Evolutionary conservation across 2,797 vertebrate species (phyloP).

Genomic region (Acrossocheilus wenchowensis): DNA sequence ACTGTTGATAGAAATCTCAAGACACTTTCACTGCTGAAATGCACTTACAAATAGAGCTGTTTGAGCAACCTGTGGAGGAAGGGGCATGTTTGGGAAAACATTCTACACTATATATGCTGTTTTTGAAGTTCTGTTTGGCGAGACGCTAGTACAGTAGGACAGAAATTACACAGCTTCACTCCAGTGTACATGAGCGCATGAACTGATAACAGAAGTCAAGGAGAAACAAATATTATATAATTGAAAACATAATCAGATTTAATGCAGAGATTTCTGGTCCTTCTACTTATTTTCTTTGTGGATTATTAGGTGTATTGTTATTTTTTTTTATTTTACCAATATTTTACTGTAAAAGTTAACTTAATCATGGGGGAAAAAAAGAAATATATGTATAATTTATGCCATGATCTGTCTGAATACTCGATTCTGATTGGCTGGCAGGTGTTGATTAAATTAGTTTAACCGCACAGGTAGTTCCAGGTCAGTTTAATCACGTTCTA

Average conservation of each 20-base stretch:
- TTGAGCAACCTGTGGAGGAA: background rate
- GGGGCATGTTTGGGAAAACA: background rate
- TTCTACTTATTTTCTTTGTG: background rate
- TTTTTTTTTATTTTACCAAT: too few species aligned
- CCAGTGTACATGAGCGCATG: background rate
- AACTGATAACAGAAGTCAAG: background rate
- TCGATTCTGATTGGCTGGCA: too few species aligned
- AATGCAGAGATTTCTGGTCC: background rate
- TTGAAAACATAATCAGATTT: background rate
- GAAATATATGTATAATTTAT: too few species aligned
- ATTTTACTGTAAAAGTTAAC: too few species aligned
- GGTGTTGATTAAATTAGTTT: too few species aligned
- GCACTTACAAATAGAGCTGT: background rate
- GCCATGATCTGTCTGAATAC: too few species aligned
- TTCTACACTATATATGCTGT: background rate
- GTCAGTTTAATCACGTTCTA: too few species aligned
- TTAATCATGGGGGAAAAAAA: too few species aligned
- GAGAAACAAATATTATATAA: background rate
- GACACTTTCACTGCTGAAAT: background rate
- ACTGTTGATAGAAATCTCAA: background rate
- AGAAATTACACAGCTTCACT: background rate
- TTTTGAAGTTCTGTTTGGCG: background rate
- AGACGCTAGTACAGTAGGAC: background rate
- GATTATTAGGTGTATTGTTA: background rate
- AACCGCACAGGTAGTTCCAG: too few species aligned